phyloP scores from a whole-genome alignment of 2,888 invertebrate genomes.

The Diplazon laetatorius region DNA sequence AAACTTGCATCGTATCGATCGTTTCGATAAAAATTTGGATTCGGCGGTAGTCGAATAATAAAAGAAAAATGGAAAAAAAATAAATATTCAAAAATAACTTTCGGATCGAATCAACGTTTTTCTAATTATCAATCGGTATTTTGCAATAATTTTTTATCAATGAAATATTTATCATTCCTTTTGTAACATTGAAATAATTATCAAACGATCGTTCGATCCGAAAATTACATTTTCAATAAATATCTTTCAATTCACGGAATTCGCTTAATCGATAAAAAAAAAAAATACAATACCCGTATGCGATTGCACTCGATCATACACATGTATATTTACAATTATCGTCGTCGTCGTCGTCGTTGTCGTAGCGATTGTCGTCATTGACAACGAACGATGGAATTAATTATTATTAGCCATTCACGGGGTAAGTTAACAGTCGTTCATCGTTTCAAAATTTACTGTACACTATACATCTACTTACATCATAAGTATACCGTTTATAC shows the following conservation, averaged over 20 bases:
- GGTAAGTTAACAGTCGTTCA: constrained; percentile 11
- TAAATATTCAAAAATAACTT: neutral
- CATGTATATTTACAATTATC: constrained; percentile 54
- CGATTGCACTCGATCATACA: constrained; percentile 47
- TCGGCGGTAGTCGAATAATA: constrained; percentile 3
- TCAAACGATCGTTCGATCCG: neutral
- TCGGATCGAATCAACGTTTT: neutral
- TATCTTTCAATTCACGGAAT: neutral
- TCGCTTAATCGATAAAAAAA: constrained; percentile 13
- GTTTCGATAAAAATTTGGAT: constrained; percentile 7
- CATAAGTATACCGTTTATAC: constrained; percentile 42
- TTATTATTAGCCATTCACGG: constrained; percentile 19
- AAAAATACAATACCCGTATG: constrained; percentile 52
- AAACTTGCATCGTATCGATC: constrained; percentile 13
- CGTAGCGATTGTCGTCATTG: constrained; percentile 18
- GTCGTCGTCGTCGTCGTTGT: constrained; percentile 15
- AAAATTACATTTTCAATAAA: constrained; percentile 11
- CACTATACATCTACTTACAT: constrained; percentile 63
- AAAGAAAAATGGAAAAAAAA: too few relatives aligned
- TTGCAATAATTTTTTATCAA: too few relatives aligned
- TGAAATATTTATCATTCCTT: too few relatives aligned
- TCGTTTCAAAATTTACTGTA: constrained; percentile 39
- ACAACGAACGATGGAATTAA: constrained; percentile 45
- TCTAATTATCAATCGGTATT: too few relatives aligned
- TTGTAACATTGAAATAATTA: neutral